Evolutionary conservation across 2,797 vertebrate genomes (phyloP).

Genomic region (Coregonus ussuriensis): DNA sequence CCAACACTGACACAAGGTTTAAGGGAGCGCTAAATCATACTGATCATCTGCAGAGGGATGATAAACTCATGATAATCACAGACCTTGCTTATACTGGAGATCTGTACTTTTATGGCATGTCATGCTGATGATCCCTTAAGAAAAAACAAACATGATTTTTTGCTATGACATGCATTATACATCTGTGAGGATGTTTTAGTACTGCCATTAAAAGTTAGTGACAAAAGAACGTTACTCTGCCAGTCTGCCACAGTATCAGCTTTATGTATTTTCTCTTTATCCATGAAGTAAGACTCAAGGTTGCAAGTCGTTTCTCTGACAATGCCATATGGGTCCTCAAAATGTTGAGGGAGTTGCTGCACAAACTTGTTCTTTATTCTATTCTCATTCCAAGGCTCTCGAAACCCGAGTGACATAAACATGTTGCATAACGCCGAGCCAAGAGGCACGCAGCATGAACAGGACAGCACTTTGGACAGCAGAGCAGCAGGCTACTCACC

Average conservation of each 20-base stretch:
- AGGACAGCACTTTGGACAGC: background rate
- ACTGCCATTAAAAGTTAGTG: background rate
- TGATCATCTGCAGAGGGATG: background rate
- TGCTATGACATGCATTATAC: background rate
- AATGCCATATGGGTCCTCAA: background rate
- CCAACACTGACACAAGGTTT: background rate
- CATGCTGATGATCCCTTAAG: background rate
- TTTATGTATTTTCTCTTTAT: background rate
- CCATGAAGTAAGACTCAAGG: background rate
- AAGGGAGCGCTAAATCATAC: background rate
- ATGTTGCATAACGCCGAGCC: conserved; percentile 1
- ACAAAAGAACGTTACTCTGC: background rate
- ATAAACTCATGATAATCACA: background rate
- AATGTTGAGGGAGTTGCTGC: background rate
- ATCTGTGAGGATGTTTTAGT: background rate
- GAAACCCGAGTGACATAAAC: background rate
- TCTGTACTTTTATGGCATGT: background rate
- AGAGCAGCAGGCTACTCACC: background rate
- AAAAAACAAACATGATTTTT: background rate
- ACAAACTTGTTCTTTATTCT: background rate
- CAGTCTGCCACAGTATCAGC: background rate
- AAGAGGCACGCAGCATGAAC: background rate
- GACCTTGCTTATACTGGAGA: background rate
- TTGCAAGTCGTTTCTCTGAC: background rate
- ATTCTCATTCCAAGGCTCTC: background rate